Conservation (phyloP, 2,113 vertebrate genomes). For the Plotosus lineatus region DNA sequence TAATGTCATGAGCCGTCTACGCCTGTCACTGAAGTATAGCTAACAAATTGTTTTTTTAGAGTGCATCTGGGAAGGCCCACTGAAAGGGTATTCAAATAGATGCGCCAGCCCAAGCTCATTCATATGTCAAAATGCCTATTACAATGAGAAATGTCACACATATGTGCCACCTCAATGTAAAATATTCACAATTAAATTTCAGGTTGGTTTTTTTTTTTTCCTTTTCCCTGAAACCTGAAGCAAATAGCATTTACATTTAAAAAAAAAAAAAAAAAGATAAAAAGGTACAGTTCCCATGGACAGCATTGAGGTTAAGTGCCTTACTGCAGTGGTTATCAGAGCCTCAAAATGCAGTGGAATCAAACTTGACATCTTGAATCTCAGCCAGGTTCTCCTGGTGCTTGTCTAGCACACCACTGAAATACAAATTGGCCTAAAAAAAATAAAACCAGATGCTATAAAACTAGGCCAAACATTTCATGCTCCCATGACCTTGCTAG, state of each 20-base stretch:
- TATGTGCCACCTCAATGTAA: not conserved
- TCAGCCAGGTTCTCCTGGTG: constrained; percentile 23
- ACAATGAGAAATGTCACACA: not conserved
- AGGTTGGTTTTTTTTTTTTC: not conserved
- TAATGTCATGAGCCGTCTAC: constrained; percentile 18
- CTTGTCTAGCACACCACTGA: not conserved
- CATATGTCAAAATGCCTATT: constrained; percentile 25
- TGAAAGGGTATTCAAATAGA: not conserved
- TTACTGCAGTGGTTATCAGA: constrained; percentile 22
- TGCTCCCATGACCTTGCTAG: not conserved
- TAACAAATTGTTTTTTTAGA: constrained; percentile 24
- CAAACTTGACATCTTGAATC: constrained; percentile 31
- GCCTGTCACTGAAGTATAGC: constrained; percentile 25
- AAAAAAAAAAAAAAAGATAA: constrained; percentile 11
- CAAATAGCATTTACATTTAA: constrained; percentile 19
- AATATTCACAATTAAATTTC: constrained; percentile 15
- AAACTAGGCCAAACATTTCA: constrained; percentile 16
- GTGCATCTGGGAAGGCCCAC: constrained; percentile 5
- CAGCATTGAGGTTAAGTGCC: constrained; percentile 27
- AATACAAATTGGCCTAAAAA: constrained; percentile 15
- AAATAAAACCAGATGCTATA: constrained; percentile 9
- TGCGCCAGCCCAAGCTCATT: constrained; percentile 25
- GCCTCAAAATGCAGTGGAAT: no score
- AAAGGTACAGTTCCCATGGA: not conserved
- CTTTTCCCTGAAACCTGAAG: not conserved